Base-by-base conservation (phyloP, 1,140 invertebrate genomes). In the Proales similis region DNA sequence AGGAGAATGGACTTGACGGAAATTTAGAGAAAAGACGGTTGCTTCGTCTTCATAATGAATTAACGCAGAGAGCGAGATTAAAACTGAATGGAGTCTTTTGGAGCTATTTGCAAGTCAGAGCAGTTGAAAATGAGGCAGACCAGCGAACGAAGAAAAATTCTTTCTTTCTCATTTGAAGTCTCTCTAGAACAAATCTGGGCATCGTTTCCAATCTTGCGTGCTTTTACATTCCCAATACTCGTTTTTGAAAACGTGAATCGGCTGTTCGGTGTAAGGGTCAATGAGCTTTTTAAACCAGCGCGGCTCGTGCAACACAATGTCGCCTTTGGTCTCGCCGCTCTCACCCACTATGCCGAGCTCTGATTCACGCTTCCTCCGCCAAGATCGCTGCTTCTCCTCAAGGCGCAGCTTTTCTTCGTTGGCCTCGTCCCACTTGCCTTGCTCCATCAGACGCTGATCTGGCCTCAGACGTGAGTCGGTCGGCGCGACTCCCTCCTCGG, bases 371-470 rank as follows among this genome's bases (percentile, higher is more conserved):
- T 70, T 66, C 39, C 73, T 69, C 22, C 79, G 63, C 11, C 67
- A 68, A 4, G 68, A 67, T 48, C 79, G 81, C 77, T 99, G 94
- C 76, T 96, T 95, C 70, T 98, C 92, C 76, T 99, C 94, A 1
- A 99, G 77, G 42, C 85, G 69, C 12, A 77, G 65, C 77, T 99
- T 98, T 70, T 88, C 84, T 12, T 80, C 74, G 78, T 98, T 99
- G 27, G 93, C 93, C 68, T 92, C 89, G 68, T 98, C 90, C 92
- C 93, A 98, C 14, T 79, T 70, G 5, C 90, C 91, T 61, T 91
- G 82, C 76, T 99, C 95, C 93, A 99, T 98, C 39, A 95, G 81
- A 43, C 91, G 82, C 77, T 97, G 92, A 82, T 98, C 93, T 39
- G 93, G 92, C 63, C 93, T 81, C 19, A 81, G 74, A n/a, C 94